Evolutionary conservation across 2,888 invertebrate genomes (phyloP), one percentile per base, ranked within the genome.

Genomic region (Tiliacea citrago): DNA sequence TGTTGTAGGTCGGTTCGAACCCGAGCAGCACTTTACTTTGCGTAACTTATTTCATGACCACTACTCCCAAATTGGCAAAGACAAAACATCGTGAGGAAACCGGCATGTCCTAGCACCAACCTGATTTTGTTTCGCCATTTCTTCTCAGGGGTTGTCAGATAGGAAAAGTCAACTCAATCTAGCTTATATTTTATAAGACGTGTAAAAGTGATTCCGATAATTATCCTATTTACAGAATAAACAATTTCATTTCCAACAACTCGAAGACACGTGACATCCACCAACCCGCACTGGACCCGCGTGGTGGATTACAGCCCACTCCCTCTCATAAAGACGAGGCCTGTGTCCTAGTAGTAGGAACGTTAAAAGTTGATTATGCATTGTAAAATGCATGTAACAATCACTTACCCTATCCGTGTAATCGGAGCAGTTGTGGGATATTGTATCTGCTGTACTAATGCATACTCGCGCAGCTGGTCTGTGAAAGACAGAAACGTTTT

Each of bases 401-500:
- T 58, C 39, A 53, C 79, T 79, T 69, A 80, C 76, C 53, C 2
- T n/a, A 24, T 49, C 16, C 2, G 5, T 10, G 9, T 35, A 39
- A 21, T 10, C 7, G n/a, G 12, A 5, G 12, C 10, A 2, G 8
- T n/a, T 29, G 7, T 49, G 45, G 10, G 13, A 18, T 63, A 51
- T 3, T 2, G 62, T 29, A 13, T 85, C 82, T 9, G 87, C 60
- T 0, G 85, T 29, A 51, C 69, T 77, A 0, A 82, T 58, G 69
- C 89, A 93, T 8, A 90, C 69, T 18, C 70, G 79, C 0, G 88
- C 82, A 0, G 85, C 88, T n/a, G 93, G 92, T 29, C 84, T 84
- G 73, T 88, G 91, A 87, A 55, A 65, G 18, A 67, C 45, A 72
- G 67, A 66, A 62, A 61, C 13, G 9, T 4, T 63, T 62, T 51